phyloP scores from a whole-genome alignment of 2,113 vertebrate genomes.

The Charadrius vociferus region DNA sequence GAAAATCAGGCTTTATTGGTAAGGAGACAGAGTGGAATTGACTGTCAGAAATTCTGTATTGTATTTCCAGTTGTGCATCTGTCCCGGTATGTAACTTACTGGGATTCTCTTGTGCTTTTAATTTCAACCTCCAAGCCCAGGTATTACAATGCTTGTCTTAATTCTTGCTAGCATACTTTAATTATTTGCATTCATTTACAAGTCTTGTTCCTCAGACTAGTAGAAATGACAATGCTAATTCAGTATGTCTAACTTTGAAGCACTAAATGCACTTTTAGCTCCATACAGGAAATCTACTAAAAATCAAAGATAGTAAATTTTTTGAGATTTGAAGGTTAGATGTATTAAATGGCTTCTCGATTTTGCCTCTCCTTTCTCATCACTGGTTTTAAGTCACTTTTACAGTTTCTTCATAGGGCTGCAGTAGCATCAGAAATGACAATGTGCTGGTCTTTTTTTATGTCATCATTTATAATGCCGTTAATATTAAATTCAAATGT shows the following conservation, averaged over 20 bases:
- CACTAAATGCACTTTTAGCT: not conserved
- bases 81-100: not conserved
- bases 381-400: not conserved
- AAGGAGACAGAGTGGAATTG: not conserved
- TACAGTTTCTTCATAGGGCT: not conserved
- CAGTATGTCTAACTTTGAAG: not conserved
- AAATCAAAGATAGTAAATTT: not conserved
- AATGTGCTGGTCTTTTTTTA: not conserved
- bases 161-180: not conserved
- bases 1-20: not conserved
- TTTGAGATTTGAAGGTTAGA: not conserved
- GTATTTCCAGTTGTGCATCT: not conserved
- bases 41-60: not conserved
- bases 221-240: not conserved
- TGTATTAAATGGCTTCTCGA: not conserved
- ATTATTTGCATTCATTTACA: not conserved
- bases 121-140: not conserved
- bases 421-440: not conserved
- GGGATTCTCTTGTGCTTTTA: not conserved
- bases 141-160: not conserved
- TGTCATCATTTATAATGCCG: not conserved
- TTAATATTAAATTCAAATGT: not conserved
- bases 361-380: not conserved
- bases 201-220: not conserved
- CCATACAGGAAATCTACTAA: not conserved